A percentile compares a stretch with the other conserved stretches of the same genome.
Conservation (phyloP, 2,888 invertebrate species). For the Deilephila elpenor region DNA sequence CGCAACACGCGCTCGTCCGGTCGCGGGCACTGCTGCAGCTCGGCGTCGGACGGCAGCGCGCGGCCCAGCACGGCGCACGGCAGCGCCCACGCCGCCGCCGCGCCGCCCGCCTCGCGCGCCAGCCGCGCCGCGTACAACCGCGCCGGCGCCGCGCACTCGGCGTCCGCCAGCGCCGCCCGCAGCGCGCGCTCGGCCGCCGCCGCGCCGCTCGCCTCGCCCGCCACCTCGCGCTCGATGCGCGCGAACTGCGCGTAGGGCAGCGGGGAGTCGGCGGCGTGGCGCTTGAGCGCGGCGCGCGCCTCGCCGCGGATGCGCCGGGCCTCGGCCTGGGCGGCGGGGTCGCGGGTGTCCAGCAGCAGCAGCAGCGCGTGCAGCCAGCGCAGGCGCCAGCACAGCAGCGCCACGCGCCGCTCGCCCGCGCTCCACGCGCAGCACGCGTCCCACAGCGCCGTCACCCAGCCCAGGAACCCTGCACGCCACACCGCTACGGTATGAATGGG, state of each 20-base stretch:
- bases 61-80: constrained; percentile 43
- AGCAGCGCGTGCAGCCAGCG: constrained; percentile 66
- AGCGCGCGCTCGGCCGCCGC: constrained; percentile 44
- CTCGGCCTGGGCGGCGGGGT: constrained; percentile 40
- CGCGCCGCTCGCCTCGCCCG: constrained; percentile 45
- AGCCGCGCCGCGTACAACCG: constrained; percentile 56
- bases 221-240: constrained; percentile 53
- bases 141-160: constrained; percentile 37
- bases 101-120: constrained; percentile 39
- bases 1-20: constrained; percentile 18
- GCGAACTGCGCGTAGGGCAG: constrained; percentile 63
- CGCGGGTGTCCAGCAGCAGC: constrained; percentile 46
- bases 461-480: constrained; percentile 49
- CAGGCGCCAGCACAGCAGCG: constrained; percentile 70
- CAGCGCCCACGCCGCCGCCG: constrained; percentile 42
- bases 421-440: constrained; percentile 57
- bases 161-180: constrained; percentile 43
- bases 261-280: constrained; percentile 44
- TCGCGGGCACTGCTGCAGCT: constrained; percentile 35
- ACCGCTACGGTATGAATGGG: too few species aligned
- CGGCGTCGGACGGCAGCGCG: constrained; percentile 40
- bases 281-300: constrained; percentile 48
- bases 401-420: constrained; percentile 49
- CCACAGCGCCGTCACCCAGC: constrained; percentile 60
- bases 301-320: constrained; percentile 45